Base-by-base conservation (phyloP, 53 echinoderm and acorn worm species). In the Stichopus horrens region DNA sequence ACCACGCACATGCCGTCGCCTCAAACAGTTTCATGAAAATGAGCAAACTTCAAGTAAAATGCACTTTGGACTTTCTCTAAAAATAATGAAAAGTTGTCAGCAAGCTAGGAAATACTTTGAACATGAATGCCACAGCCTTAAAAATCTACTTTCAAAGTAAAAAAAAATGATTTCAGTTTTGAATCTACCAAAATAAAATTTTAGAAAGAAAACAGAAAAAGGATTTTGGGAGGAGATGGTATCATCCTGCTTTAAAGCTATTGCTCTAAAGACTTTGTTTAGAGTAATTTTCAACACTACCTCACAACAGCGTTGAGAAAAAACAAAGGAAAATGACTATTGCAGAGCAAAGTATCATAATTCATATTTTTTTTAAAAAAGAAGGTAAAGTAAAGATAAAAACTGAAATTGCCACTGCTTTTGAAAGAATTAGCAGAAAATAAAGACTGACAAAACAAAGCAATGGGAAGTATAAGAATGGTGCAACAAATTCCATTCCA, bases 321-420 rank as follows among this genome's bases (percentile, higher is more conserved):
- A 68, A 68, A 16, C 14, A 68, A 7, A 58, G 5, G 71, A n/a
- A 71, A n/a, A 71, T 20, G 20, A 58, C 81, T 81, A 81, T 56
- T 81, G 81, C 81, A 81, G 57, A 19, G 58, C 81, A 81, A 81
- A 21, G 9, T 81, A 56, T 23, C 9, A 80, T 8, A 1, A 56
- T 81, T 81, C 20, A 56, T 75, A 20, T 75, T 75, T 75, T 75
- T 75, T 23, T 23, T 75, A 76, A 81, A 81, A 21, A 56, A 81
- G 20, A 81, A 81, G 58, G 57, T 57, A 18, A 57, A 81, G 56
- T 53, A 81, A 81, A 81, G 57, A 53, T 19, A 16, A 81, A 81
- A 81, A 81, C 16, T 81, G 22, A 81, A 58, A 81, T 81, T 81
- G 81, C 81, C 81, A 81, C 81, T 57, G 81, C 81, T 81, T 81